Conservation (phyloP, 2,797 vertebrate genomes). For the Sebastolobus alascanus region DNA sequence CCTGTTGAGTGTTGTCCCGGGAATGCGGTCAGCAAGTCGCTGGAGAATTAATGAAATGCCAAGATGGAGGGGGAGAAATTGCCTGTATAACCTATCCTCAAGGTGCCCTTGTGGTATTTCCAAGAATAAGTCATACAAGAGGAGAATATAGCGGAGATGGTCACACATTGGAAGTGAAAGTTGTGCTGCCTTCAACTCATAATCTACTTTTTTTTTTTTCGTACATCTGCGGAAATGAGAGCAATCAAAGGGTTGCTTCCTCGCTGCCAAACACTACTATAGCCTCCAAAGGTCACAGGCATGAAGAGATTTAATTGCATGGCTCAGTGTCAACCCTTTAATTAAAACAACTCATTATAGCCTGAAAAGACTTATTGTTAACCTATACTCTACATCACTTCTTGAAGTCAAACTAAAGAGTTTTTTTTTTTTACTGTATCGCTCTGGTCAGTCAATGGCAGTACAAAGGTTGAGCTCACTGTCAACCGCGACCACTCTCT, state of each 20-base stretch:
- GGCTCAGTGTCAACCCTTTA: constrained; percentile 54
- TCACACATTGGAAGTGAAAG: constrained; percentile 52
- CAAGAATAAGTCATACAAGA: constrained; percentile 76
- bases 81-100: constrained; percentile 85
- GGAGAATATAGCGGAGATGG: constrained; percentile 54
- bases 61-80: constrained; percentile 84
- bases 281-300: constrained; percentile 70
- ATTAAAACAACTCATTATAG: constrained; percentile 72
- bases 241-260: constrained; percentile 43
- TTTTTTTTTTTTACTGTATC: neutral
- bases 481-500: constrained; percentile 7
- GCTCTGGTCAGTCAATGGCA: neutral
- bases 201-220: constrained; percentile 42
- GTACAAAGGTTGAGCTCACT: neutral
- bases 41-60: constrained; percentile 87
- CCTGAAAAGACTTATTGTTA: constrained; percentile 49
- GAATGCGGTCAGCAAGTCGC: constrained; percentile 82
- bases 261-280: constrained; percentile 8
- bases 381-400: constrained; percentile 33
- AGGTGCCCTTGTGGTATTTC: constrained; percentile 87
- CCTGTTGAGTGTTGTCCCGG: constrained; percentile 86
- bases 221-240: constrained; percentile 54
- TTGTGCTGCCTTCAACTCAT: constrained; percentile 61
- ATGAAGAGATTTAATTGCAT: constrained; percentile 69
- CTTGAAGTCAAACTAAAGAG: constrained; percentile 21